Base-by-base conservation (phyloP, 1,140 invertebrate species). In the Zaprionus camerounensis region DNA sequence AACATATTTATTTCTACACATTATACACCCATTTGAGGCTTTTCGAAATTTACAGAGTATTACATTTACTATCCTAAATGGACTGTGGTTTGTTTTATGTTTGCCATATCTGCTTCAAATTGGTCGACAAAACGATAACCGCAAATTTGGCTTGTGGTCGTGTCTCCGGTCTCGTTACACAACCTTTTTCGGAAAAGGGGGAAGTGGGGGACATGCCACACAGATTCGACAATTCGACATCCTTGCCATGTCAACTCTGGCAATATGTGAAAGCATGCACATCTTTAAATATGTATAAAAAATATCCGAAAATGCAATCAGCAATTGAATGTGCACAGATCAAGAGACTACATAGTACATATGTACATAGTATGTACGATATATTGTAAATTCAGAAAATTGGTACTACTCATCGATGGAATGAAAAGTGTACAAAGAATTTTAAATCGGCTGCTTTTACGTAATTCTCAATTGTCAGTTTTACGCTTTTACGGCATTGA, bases 111-210 rank as follows among this genome's bases (percentile, higher is more conserved):
- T 53, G 17, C 17, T 66, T 56, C 15, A 20, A 11, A 31, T 22
- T 31, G 71, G 46, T 62, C 71, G 69, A 36, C 70, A 66, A 57
- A 67, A 46, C n/a, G 34, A 55, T 64, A 64, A 56, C 59, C 68
- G 38, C 68, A 71, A 36, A 71, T 56, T 71, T 44, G 49, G 11
- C 17, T 56, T 57, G 61, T 57, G 38, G 41, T 38, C 56, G 26
- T 34, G 41, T 46, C 26, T 4, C 3, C 28, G 7, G 26, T 31
- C 22, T 15, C 7, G 46, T 51, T 51, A 64, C 59, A 64, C 12
- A 34, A 64, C 31, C 31, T 20, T 55, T 61, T 55, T 22, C 7
- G 41, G 41, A 7, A 46, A 9, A 9, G 41, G n/a, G 41, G 6
- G 6, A 9, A 7, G 0, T 2, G 15, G 41, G 57, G 5, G 2